Base-by-base conservation (phyloP, 2,888 invertebrate genomes). In the Pharmacophagus antenor region DNA sequence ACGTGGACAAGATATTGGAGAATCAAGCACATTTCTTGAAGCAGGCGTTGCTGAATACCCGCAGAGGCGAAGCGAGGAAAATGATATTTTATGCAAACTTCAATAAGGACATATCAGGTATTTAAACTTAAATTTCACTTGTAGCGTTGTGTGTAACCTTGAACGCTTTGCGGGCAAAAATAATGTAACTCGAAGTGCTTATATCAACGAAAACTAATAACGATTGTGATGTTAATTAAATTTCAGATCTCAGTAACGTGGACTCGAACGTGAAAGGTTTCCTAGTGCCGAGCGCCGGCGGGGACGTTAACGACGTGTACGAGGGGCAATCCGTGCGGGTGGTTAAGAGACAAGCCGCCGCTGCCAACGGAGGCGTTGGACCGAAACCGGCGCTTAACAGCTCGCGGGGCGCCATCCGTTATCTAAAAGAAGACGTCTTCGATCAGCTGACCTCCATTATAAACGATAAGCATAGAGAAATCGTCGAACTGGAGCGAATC, bases 341-440 rank as follows among this genome's bases (percentile, higher is more conserved):
- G 21, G 76, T 79, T 67, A 84, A 84, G 70, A 73, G 85, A 65
- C 79, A 84, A 15, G 61, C 74, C 1, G 31, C 61, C 23, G 52
- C 57, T 53, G 41, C 56, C 0, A 53, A 54, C 42, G 62, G 51
- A 18, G 57, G 25, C 49, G 62, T 57, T 20, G 20, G 42, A 27
- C 21, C n/a, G 1, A 41, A 51, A 17, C 8, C 20, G 17, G 4
- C 23, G 2, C 2, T 31, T 2, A 27, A 53, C 48, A 53, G 22
- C 23, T 49, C 25, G 18, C 52, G 41, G 10, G 25, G 41, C 15
- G 48, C 47, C 0, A 20, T 53, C 37, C 56, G 44, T 27, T 48
- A 27, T 20, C 42, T 61, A 10, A 52, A 47, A 42, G 48, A 70
- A 0, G 65, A 69, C 54, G 70, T 84, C 0, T 58, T 80, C 5